Base-by-base conservation (phyloP, 2,797 vertebrate species). In the Holocentrus rufus region DNA sequence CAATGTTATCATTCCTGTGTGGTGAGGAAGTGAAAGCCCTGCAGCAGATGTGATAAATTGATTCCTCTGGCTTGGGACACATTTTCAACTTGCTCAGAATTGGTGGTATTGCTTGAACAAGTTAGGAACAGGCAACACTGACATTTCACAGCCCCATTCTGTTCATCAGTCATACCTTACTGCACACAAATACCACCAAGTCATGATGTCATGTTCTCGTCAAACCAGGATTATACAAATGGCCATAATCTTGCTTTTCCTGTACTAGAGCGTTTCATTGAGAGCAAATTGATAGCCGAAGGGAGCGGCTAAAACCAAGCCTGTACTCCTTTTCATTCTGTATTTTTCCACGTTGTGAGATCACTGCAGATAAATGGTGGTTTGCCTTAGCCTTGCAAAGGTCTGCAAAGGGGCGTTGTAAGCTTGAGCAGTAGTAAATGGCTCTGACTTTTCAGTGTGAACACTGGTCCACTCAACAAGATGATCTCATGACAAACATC, bases 401-500 rank as follows among this genome's bases (percentile, higher is more conserved):
- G 42, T 44, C 42, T 44, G 42, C 14, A 2, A 27, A 15, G 42
- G 42, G 14, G 42, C 14, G 42, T 44, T 71, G 31, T 62, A 54
- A 53, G 53, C 17, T 13, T 49, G 47, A 65, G 46, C 64, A 72
- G 7, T 63, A 52, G 66, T 52, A 31, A 55, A 36, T 42, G 20
- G 1, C 34, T 59, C 57, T 0, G 27, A 27, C 50, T 68, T 34
- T 66, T 46, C 1, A 65, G 57, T 46, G 4, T 55, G 34, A 76
- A 72, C 72, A 53, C 17, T 65, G 62, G 39, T 69, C 63, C 69
- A 44, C 69, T 82, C 34, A 69, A 76, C 58, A 63, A 69, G 64
- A 77, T 69, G 20, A 79, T 89, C 86, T 84, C 78, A 85, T 90
- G 86, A 90, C 85, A 87, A 55, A 55, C 61, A 66, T 81, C 44